These are phyloP conservation scores for Dysmachus trigonus DNA, from an alignment of 2,888 invertebrate genomes.

Conservation along the genomic window DNA sequence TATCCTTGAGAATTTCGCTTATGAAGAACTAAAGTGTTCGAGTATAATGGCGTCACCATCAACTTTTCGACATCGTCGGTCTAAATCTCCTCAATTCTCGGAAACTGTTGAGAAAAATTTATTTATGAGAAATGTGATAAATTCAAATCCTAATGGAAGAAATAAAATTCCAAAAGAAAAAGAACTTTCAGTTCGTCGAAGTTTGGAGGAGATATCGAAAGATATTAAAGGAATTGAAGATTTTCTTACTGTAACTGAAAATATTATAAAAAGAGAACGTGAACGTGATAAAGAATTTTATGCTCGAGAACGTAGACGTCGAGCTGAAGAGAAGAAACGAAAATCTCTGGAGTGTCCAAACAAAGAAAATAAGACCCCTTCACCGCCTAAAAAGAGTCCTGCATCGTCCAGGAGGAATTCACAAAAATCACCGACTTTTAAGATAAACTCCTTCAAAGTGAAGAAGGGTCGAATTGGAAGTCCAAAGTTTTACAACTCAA, in stretches of 20 bases:
- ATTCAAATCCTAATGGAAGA: conserved; percentile 51
- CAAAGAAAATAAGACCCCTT: conserved; percentile 46
- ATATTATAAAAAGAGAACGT: conserved; percentile 59
- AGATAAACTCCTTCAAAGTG: conserved; percentile 62
- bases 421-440: conserved; percentile 57
- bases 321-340: conserved; percentile 48
- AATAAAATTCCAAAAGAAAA: conserved; percentile 50
- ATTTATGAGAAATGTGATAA: conserved; percentile 62
- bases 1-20: conserved; percentile 61
- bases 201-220: conserved; percentile 64
- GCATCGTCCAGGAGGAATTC: neutral
- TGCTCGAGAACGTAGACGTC: conserved; percentile 52
- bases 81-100: conserved; percentile 58
- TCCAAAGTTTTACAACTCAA: conserved; percentile 60
- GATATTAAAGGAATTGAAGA: conserved; percentile 64
- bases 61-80: conserved; percentile 49
- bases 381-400: conserved; percentile 13
- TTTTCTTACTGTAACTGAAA: conserved; percentile 62
- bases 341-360: conserved; percentile 5
- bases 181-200: conserved; percentile 60
- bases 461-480: conserved; percentile 52
- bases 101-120: conserved; percentile 62
- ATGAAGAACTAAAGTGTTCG: conserved; percentile 56
- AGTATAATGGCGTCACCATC: conserved; percentile 51
- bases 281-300: conserved; percentile 57